Conservation (phyloP, 2,113 vertebrate species). For the Phainopepla nitens region DNA sequence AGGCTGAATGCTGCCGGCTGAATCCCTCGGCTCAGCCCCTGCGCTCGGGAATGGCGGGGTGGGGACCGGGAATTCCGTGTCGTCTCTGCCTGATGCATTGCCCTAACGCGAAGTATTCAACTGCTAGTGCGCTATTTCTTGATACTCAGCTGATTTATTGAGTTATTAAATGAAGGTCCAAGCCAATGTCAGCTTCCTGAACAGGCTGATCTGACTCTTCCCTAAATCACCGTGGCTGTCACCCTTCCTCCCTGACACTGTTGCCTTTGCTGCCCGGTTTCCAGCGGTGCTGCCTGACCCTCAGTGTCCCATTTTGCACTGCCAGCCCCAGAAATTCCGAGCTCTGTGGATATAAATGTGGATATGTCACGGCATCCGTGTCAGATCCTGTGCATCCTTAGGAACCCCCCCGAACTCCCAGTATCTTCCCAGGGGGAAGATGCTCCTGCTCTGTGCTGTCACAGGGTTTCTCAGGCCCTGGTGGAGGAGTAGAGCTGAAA, state of each 20-base stretch:
- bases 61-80: neutral
- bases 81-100: neutral
- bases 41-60: neutral
- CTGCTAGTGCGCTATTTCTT: neutral
- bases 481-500: neutral
- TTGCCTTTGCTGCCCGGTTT: neutral
- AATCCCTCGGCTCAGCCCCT: neutral
- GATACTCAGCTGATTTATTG: neutral
- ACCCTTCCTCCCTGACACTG: neutral
- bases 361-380: rapidly evolving
- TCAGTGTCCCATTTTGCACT: neutral
- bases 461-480: neutral
- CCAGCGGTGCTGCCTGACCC: neutral
- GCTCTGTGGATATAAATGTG: neutral
- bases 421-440: rapidly evolving
- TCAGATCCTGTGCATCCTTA: rapidly evolving
- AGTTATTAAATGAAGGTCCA: neutral
- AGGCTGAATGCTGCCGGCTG: neutral
- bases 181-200: neutral
- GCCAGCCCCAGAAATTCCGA: neutral
- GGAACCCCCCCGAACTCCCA: neutral
- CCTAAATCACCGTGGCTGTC: neutral
- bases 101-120: rapidly evolving
- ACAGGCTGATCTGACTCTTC: neutral
- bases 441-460: neutral